phyloP scores from a whole-genome alignment of 2,888 invertebrate genomes.

The Suillia variegata region DNA sequence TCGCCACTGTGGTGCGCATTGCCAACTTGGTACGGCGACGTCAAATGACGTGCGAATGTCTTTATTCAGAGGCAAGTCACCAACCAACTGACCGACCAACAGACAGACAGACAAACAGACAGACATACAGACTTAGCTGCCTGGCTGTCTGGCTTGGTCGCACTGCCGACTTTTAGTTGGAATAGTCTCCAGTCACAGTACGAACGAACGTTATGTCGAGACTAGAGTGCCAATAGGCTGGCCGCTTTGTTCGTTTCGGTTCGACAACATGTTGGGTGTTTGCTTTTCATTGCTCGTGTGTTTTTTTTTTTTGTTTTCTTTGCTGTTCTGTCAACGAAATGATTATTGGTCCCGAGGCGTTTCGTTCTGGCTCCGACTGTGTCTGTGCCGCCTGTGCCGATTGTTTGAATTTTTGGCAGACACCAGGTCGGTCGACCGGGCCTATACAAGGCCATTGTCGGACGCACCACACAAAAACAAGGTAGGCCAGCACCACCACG shows the following conservation, averaged over 20 bases:
- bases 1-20: not conserved
- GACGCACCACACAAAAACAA: not conserved
- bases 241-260: not conserved
- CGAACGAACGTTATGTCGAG: slow-evolving; percentile 17
- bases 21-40: not conserved
- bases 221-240: slow-evolving; percentile 16
- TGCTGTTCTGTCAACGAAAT: slow-evolving; percentile 22
- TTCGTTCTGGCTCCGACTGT: slow-evolving; percentile 6
- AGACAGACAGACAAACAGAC: not conserved
- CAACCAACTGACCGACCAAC: not conserved
- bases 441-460: not conserved
- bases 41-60: slow-evolving; percentile 7
- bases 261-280: not conserved
- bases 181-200: not conserved
- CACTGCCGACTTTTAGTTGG: no score
- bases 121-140: not conserved
- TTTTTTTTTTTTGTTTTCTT: slow-evolving; percentile 12
- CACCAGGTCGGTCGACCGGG: not conserved
- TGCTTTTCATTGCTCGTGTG: not conserved
- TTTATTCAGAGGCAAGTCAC: not conserved
- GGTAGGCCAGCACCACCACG: not conserved
- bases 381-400: slow-evolving; percentile 4
- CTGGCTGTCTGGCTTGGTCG: not conserved
- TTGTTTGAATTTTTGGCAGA: no score
- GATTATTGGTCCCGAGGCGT: slow-evolving; percentile 15